phyloP scores from a whole-genome alignment of 92 coral and sea anemone genomes.

The Palythoa grandiflora region DNA sequence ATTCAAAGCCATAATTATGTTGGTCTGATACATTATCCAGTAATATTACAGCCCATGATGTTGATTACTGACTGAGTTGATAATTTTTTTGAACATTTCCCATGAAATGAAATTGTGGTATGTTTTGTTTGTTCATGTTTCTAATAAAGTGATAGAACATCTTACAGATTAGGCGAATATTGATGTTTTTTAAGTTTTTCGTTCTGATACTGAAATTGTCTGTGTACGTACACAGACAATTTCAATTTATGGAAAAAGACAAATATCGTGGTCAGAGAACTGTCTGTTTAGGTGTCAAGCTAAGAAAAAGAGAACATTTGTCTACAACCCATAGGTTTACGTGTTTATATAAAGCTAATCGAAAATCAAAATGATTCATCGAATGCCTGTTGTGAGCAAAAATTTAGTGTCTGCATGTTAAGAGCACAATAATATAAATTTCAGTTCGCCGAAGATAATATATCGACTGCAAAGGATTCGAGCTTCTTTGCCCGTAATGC shows the following conservation, averaged over 20 bases:
- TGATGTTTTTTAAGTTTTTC: not conserved
- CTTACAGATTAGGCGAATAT: not conserved
- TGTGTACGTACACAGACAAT: not conserved
- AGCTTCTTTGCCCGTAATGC: not conserved
- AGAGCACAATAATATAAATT: too few relatives aligned
- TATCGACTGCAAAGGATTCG: not conserved
- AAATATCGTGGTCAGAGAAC: not conserved
- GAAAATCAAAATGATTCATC: too few relatives aligned
- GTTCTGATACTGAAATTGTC: not conserved
- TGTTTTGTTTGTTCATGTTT: not conserved
- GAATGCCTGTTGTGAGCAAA: too few relatives aligned
- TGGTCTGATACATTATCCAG: not conserved
- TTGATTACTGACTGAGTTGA: not conserved
- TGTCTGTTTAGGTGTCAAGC: not conserved
- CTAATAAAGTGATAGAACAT: not conserved
- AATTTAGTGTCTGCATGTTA: too few relatives aligned
- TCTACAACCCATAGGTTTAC: too few relatives aligned
- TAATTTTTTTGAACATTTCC: not conserved
- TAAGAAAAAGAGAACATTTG: not conserved
- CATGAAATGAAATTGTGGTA: not conserved
- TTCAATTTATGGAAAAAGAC: not conserved
- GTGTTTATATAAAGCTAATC: too few relatives aligned
- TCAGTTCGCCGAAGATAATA: too few relatives aligned
- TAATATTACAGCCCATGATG: not conserved
- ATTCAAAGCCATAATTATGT: not conserved